Conservation (phyloP, 2,797 vertebrate species). For the Lutjanus campechanus region DNA sequence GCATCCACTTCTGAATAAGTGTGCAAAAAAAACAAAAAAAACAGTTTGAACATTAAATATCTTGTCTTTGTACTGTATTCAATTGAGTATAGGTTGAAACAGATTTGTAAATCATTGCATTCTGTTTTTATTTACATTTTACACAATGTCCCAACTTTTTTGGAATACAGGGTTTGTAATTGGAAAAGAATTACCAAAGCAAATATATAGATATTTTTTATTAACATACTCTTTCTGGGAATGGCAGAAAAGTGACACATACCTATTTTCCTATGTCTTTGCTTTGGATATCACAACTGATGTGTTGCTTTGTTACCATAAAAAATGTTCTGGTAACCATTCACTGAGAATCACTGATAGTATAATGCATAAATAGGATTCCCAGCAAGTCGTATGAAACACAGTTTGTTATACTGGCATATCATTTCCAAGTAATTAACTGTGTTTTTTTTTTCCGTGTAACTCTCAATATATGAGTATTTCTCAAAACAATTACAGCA, state of each 20-base stretch:
- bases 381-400: constrained; percentile 59
- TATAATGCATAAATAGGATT: constrained; percentile 68
- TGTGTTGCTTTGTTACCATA: constrained; percentile 51
- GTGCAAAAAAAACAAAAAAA: too few species aligned
- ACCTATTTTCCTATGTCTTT: constrained; percentile 49
- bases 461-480: constrained; percentile 67
- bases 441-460: constrained; percentile 45
- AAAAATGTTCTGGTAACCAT: constrained; percentile 48
- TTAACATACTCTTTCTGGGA: constrained; percentile 60
- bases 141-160: too few species aligned
- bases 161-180: constrained; percentile 10
- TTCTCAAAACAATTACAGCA: constrained; percentile 67
- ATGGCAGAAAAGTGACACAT: constrained; percentile 58
- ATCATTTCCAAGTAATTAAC: constrained; percentile 55
- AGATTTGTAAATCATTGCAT: too few species aligned
- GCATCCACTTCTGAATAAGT: too few species aligned
- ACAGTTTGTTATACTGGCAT: constrained; percentile 66
- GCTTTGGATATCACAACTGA: constrained; percentile 72
- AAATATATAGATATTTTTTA: constrained; percentile 61
- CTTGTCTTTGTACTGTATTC: too few species aligned
- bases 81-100: too few species aligned
- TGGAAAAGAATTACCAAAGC: constrained; percentile 56
- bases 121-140: too few species aligned
- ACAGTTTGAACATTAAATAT: too few species aligned
- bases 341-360: constrained; percentile 54